These are phyloP conservation scores for Bimastos eiseni DNA, from an alignment of 2,888 invertebrate species.

Conservation along the genomic window DNA sequence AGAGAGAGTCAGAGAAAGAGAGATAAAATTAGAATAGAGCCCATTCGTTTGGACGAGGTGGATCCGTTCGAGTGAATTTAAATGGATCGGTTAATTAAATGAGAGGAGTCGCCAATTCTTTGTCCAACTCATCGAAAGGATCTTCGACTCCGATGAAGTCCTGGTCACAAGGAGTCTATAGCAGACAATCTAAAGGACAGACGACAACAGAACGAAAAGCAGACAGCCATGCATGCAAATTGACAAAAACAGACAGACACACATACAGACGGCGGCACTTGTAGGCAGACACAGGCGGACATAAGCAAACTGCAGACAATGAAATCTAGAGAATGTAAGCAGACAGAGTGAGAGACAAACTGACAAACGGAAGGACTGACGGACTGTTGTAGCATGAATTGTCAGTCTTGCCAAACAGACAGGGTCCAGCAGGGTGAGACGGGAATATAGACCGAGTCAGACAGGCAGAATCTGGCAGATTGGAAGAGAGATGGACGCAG, in stretches of 20 bases:
- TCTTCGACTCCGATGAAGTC: not conserved
- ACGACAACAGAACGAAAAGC: not conserved
- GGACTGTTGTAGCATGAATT: no score
- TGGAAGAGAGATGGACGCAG: not conserved
- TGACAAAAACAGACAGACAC: not conserved
- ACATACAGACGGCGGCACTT: not conserved
- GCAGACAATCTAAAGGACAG: not conserved
- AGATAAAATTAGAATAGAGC: not conserved
- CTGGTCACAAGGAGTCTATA: not conserved
- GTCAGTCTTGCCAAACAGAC: not conserved
- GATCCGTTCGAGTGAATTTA: not conserved
- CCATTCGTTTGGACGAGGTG: not conserved
- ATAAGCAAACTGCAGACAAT: no score
- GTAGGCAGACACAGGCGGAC: not conserved
- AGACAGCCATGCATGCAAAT: not conserved
- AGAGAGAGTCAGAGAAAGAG: not conserved
- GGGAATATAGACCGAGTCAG: no score
- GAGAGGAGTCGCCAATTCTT: constrained; percentile 6
- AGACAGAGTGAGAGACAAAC: not conserved
- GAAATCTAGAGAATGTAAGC: no score
- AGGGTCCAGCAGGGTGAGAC: not conserved
- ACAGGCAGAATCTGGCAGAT: not conserved
- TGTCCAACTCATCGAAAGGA: not conserved
- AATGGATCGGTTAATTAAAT: not conserved
- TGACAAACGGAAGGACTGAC: not conserved